A percentile compares a stretch with the other conserved stretches of the same genome.
These are phyloP conservation scores for Leptopilina clavipes DNA, from an alignment of 1,140 invertebrate species.

Conservation along the genomic window DNA sequence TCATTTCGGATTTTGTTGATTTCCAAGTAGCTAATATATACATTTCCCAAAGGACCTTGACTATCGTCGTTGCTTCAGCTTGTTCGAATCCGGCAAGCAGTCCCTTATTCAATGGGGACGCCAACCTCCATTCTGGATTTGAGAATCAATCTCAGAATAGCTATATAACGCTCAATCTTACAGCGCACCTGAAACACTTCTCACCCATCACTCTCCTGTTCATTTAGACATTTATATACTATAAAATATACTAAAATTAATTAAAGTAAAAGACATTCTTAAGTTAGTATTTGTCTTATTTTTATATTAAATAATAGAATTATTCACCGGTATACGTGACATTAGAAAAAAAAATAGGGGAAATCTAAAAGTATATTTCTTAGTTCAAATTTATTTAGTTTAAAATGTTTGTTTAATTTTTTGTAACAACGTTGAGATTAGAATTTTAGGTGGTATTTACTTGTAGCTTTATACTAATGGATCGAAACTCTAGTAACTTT, in stretches of 20 bases:
- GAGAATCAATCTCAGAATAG: constrained; percentile 3
- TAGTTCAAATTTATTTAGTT: too few relatives aligned
- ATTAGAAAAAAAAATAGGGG: too few relatives aligned
- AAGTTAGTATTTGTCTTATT: too few relatives aligned
- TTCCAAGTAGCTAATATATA: not conserved
- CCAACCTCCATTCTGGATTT: constrained; percentile 34
- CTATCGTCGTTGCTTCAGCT: constrained; percentile 31
- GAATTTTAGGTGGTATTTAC: too few relatives aligned
- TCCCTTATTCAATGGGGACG: constrained; percentile 28
- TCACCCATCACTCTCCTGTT: not conserved
- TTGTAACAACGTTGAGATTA: too few relatives aligned
- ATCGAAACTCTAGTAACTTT: too few relatives aligned
- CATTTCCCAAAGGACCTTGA: constrained; percentile 29
- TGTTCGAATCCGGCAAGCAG: constrained; percentile 5
- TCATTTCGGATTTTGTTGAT: not conserved
- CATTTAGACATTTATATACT: not conserved
- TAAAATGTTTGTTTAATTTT: too few relatives aligned
- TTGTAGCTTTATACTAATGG: too few relatives aligned
- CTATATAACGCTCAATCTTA: not conserved
- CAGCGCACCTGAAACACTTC: constrained; percentile 16
- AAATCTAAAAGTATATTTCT: too few relatives aligned
- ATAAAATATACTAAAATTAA: not conserved
- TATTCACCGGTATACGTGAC: too few relatives aligned
- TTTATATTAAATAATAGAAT: too few relatives aligned
- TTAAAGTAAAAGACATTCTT: too few relatives aligned